These are phyloP conservation scores for Marisa cornuarietis DNA, from an alignment of 1,140 invertebrate genomes.

Conservation along the genomic window DNA sequence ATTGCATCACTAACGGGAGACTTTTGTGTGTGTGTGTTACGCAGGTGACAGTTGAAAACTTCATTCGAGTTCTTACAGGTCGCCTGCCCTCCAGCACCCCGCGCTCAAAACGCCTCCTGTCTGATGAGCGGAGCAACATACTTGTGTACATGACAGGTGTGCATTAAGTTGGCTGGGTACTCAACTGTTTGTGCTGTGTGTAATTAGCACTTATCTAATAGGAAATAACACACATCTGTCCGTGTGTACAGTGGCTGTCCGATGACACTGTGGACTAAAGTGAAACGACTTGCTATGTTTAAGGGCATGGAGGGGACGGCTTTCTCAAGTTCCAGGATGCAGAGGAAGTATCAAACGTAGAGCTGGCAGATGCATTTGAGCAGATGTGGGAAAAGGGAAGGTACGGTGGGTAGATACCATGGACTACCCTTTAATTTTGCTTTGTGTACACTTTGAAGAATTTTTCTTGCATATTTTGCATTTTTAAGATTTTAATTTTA, in stretches of 20 bases:
- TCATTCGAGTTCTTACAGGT: slow-evolving; percentile 94
- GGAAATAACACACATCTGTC: no score
- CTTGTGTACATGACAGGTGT: slow-evolving; percentile 87
- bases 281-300: slow-evolving; percentile 3
- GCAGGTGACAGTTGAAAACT: slow-evolving; percentile 96
- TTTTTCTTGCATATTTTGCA: no score
- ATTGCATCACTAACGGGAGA: no score
- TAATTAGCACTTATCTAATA: no score
- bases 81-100: slow-evolving; percentile 89
- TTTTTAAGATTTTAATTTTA: no score
- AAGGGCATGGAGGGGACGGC: slow-evolving; percentile 97
- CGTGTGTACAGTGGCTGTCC: no score
- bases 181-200: background rate
- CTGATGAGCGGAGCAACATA: slow-evolving; percentile 97
- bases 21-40: slow-evolving; percentile 19
- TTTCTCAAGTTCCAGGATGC: slow-evolving; percentile 99
- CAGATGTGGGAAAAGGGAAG: slow-evolving; percentile 99
- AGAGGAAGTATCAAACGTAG: slow-evolving; percentile 98
- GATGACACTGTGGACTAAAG: no score
- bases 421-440: slow-evolving; percentile 12
- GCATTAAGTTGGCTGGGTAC: background rate
- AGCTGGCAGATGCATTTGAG: slow-evolving; percentile 97
- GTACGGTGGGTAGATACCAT: slow-evolving; percentile 63
- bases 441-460: background rate
- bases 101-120: slow-evolving; percentile 92